Base-by-base conservation (phyloP, 92 coral and sea anemone genomes). In the Epizoanthus illoricatus region DNA sequence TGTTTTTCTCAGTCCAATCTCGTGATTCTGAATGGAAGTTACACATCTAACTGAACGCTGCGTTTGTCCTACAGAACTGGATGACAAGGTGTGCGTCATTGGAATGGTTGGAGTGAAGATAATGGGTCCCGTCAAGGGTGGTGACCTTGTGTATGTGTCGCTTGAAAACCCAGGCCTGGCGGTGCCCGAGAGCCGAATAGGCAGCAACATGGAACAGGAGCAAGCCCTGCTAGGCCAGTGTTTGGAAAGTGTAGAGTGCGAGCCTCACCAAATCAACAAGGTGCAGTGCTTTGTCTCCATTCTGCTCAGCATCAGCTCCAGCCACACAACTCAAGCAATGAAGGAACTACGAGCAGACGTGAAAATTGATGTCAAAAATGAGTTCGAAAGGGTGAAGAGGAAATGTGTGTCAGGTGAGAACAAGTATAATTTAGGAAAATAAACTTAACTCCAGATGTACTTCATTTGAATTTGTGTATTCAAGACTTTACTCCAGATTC, bases 61-160 rank as follows among this genome's bases (percentile, higher is more conserved):
- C 54, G 18, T 43, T 74, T 59, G 2, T 18, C n/a, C 80, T 80
- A 76, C 78, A 95, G 99, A 74, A 39, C 23, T 66, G 55, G 86
- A 89, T 19, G 99, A 97, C 60, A 86, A 91, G 52, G 99, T 97
- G 10, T 97, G 99, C 69, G 94, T 97, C 52, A 97, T 94, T 63
- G 99, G 99, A 8, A 91, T 97, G 92, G 98, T 97, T 17, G 81
- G 79, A 1, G 99, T 97, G 67, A 97, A 97, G 79, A 89, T 92
- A 16, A 90, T 92, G 71, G 99, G 99, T 24, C 87, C 94, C 18
- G 97, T 90, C 4, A 62, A 84, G 69, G 87, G 92, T 81, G 99
- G 99, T 39, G 99, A 97, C 63, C 93, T 98, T 24, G 76, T 97
- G 57, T 97, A 91, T 62, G 98, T 95, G 3, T 97, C 99, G 7